Conservation (phyloP, 2,797 vertebrate species). For the Euthynnus affinis region DNA sequence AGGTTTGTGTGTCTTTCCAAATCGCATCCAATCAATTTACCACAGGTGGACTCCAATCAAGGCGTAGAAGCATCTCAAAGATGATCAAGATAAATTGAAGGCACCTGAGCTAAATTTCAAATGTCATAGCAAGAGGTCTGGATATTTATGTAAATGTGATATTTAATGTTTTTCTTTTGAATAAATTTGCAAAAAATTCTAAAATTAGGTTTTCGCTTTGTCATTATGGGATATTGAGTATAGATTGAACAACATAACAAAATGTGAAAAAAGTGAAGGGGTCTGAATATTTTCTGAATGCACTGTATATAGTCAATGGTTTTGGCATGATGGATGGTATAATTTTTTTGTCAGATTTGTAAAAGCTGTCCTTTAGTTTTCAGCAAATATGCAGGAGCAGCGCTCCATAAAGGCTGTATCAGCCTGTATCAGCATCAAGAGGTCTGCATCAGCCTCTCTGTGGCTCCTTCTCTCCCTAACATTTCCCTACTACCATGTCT, state of each 20-base stretch:
- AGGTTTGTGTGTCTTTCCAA: too few species aligned
- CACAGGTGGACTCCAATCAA: neutral
- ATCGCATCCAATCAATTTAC: too few species aligned
- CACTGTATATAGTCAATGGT: neutral
- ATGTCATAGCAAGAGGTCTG: conserved; percentile 2
- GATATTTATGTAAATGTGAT: neutral
- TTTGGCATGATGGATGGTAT: conserved; percentile 29
- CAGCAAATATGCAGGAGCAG: conserved; percentile 37
- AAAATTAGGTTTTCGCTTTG: too few species aligned
- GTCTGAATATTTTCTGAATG: too few species aligned
- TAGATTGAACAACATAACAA: too few species aligned
- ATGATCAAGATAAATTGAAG: neutral
- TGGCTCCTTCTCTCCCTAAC: conserved; percentile 47
- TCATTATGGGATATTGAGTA: too few species aligned
- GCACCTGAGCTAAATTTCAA: neutral
- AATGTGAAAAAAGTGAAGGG: too few species aligned
- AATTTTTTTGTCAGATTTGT: conserved; percentile 25
- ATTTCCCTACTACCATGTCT: conserved; percentile 44
- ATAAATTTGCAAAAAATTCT: too few species aligned
- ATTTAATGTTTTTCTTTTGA: too few species aligned
- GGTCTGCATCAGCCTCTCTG: conserved; percentile 61
- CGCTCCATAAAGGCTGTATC: conserved; percentile 45
- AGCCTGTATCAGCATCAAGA: conserved; percentile 46
- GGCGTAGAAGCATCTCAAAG: neutral
- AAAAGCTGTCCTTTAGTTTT: conserved; percentile 25